A percentile compares a stretch with the other conserved stretches of the same genome.
Conservation (phyloP, 2,888 invertebrate species). For the Drosophila vallismaia region DNA sequence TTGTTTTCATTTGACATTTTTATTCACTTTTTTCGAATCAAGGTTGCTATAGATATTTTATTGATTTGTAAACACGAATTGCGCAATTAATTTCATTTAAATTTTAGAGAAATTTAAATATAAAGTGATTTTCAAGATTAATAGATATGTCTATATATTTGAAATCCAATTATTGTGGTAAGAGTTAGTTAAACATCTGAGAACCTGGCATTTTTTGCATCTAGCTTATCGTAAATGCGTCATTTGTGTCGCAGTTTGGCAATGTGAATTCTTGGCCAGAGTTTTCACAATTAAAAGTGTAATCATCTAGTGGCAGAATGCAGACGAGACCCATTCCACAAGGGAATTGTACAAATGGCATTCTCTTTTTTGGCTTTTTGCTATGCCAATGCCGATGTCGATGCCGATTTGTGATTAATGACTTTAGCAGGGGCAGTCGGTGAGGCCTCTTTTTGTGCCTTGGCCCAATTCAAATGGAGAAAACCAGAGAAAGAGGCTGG, state of each 20-base stretch:
- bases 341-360: constrained; percentile 62
- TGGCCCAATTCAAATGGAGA: constrained; percentile 1
- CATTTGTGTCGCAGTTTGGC: constrained; percentile 13
- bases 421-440: constrained; percentile 42
- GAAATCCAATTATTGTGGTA: background rate
- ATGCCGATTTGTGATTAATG: constrained; percentile 74
- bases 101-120: background rate
- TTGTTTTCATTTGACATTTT: background rate
- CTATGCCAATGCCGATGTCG: constrained; percentile 37
- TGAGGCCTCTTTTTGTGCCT: constrained; percentile 1
- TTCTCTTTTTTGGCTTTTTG: constrained; percentile 61
- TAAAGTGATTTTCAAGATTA: background rate
- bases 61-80: background rate
- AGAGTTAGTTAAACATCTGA: background rate
- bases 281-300: constrained; percentile 59
- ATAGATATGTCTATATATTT: background rate
- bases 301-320: constrained; percentile 46
- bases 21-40: background rate
- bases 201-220: background rate
- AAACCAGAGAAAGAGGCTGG: background rate
- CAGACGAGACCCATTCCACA: constrained; percentile 40
- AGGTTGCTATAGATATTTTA: constrained; percentile 2
- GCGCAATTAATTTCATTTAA: background rate
- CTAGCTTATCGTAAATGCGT: constrained; percentile 5
- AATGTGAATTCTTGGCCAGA: constrained; percentile 5